phyloP scores from a whole-genome alignment of 2,888 invertebrate species.

The Crossocerus cetratus region DNA sequence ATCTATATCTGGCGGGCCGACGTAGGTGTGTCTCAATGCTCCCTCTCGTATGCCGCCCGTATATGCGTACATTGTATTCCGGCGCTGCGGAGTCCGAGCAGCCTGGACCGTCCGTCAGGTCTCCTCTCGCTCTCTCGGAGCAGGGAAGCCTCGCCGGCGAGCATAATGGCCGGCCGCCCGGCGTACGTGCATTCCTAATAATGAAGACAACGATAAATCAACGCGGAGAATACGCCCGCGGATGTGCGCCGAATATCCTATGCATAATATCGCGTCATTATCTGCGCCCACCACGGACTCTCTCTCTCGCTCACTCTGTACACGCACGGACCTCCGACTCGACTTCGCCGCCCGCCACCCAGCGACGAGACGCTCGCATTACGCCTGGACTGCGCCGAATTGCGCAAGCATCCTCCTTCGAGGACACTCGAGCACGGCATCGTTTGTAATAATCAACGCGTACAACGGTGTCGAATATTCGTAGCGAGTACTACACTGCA shows the following conservation, averaged over 20 bases:
- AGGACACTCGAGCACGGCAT: constrained; percentile 9
- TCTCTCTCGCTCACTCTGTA: constrained; percentile 17
- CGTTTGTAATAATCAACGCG: background rate
- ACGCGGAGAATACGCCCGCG: constrained; percentile 76
- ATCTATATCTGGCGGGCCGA: constrained; percentile 69
- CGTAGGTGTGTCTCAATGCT: constrained; percentile 75
- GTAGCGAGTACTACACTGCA: background rate
- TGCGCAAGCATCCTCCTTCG: constrained; percentile 27
- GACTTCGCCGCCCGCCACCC: constrained; percentile 48
- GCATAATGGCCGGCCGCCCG: constrained; percentile 69
- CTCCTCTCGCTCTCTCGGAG: constrained; percentile 49
- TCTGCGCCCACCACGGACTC: constrained; percentile 61
- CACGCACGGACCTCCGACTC: constrained; percentile 55
- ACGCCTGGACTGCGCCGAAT: constrained; percentile 13
- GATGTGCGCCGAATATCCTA: constrained; percentile 76
- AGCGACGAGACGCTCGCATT: constrained; percentile 27
- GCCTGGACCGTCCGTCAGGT: constrained; percentile 70
- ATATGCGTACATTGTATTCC: constrained; percentile 71
- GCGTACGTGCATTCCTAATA: constrained; percentile 76
- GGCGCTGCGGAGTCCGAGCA: constrained; percentile 54
- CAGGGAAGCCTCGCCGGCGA: constrained; percentile 48
- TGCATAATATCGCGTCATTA: constrained; percentile 77
- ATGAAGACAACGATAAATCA: constrained; percentile 78
- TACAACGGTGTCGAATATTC: background rate
- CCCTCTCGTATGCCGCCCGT: constrained; percentile 67